These are phyloP conservation scores for Trachelipus rathkii DNA, from an alignment of 1,140 invertebrate genomes.

Conservation along the genomic window DNA sequence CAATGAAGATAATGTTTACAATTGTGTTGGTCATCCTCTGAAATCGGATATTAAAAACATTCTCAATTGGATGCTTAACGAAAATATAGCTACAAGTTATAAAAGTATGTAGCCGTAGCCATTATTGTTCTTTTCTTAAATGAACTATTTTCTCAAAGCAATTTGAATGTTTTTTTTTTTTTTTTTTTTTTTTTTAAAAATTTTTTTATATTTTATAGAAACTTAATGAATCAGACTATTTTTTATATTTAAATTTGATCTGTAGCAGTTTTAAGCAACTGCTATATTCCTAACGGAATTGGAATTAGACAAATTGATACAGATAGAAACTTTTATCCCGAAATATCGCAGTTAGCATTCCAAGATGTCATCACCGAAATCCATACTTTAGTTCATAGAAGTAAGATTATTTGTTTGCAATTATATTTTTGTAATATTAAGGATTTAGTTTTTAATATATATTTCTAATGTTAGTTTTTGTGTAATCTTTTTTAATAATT, in stretches of 20 bases:
- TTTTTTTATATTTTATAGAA: too few species aligned
- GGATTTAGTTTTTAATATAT: constrained; percentile 17
- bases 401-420: constrained; percentile 57
- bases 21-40: constrained; percentile 92
- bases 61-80: constrained; percentile 82
- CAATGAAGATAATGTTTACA: constrained; percentile 88
- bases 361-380: constrained; percentile 86
- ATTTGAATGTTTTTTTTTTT: too few species aligned
- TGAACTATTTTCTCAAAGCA: too few species aligned
- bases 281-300: too few species aligned
- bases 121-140: neutral
- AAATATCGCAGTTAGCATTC: too few species aligned
- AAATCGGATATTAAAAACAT: constrained; percentile 85
- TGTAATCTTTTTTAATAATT: neutral
- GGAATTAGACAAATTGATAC: too few species aligned
- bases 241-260: too few species aligned
- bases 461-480: neutral
- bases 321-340: too few species aligned
- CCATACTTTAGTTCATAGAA: constrained; percentile 75
- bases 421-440: constrained; percentile 25
- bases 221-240: too few species aligned
- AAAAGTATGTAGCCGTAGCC: constrained; percentile 52
- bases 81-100: constrained; percentile 72
- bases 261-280: too few species aligned
- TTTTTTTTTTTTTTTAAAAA: too few species aligned